A percentile compares a stretch with the other conserved stretches of the same genome.
These are phyloP conservation scores for Cochlearius cochlearius DNA, from an alignment of 2,113 vertebrate species.

Conservation along the genomic window DNA sequence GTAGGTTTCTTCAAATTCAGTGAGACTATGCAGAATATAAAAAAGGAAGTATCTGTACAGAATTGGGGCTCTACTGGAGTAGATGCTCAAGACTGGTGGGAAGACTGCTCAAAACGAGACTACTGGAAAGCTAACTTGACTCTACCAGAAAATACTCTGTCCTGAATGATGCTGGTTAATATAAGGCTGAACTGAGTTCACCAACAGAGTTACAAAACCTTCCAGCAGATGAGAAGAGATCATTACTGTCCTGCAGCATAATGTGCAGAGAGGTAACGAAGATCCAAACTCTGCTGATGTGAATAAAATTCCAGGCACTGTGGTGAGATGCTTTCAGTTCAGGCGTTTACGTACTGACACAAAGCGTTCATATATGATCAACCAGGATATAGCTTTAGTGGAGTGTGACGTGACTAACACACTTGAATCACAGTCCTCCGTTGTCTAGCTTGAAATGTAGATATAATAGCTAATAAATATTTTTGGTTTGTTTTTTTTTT, in stretches of 20 bases:
- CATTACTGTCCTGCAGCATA: background rate
- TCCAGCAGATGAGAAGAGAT: background rate
- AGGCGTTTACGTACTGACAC: background rate
- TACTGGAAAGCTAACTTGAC: background rate
- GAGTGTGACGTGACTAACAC: background rate
- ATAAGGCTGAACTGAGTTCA: background rate
- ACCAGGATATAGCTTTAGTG: background rate
- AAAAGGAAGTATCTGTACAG: background rate
- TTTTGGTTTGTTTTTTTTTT: too few relatives aligned
- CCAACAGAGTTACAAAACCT: background rate
- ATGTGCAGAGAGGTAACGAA: background rate
- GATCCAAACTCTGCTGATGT: background rate
- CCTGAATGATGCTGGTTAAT: background rate
- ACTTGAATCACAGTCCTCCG: background rate
- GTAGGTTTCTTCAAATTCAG: background rate
- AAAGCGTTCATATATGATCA: background rate
- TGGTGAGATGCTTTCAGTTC: background rate
- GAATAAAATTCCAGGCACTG: background rate
- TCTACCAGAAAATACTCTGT: background rate
- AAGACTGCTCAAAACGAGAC: background rate
- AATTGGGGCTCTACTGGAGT: background rate
- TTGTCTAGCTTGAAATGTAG: background rate
- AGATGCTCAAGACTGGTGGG: background rate
- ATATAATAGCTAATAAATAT: background rate
- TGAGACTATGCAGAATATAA: background rate